Evolutionary conservation across 2,113 vertebrate species (phyloP), one percentile per base, ranked within the genome.

Genomic region (Lepisosteus osseus): DNA sequence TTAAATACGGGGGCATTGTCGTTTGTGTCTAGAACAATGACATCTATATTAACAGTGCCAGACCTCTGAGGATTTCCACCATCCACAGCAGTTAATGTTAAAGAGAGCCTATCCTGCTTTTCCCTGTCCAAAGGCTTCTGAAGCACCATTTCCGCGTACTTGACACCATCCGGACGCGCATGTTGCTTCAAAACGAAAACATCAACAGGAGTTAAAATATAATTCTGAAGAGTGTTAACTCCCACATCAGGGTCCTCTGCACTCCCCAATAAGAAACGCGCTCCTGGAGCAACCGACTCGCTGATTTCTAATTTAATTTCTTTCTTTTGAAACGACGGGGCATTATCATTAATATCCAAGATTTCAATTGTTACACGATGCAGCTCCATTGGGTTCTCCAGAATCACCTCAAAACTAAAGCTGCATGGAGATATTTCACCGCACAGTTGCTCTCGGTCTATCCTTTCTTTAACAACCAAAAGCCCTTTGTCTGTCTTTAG

Each of bases 21-120:
- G 43, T 96, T 95, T 3, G 54, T 88, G 72, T 96, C 93, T 67
- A 94, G 80, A 14, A 96, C 85, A 0, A 75, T 76, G 12, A 91
- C 79, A 3, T 70, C 41, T 54, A 90, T 85, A 47, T 77, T 76
- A 64, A 83, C 82, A 4, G 85, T 86, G 0, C 84, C 87, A 0
- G 85, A 81, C 40, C 84, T 73, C 70, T 75, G 78, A 3, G 89
- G 87, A 12, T 83, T 76, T 0, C 86, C 86, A 0, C 89, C 86
- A 78, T 90, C 88, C 0, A 78, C 4, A 14, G 88, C 88, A 0
- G 81, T 83, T 11, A 90, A 57, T 44, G 71, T 65, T 45, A 91
- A 65, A 6, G 71, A 68, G 5, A 88, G 29, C 3, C 76, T 66
- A 1, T 79, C 77, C 7, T 86, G 54, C 29, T 70, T 78, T 63